Evolutionary conservation across 1,140 invertebrate genomes (phyloP).

Genomic region (Rhopalosiphum padi): DNA sequence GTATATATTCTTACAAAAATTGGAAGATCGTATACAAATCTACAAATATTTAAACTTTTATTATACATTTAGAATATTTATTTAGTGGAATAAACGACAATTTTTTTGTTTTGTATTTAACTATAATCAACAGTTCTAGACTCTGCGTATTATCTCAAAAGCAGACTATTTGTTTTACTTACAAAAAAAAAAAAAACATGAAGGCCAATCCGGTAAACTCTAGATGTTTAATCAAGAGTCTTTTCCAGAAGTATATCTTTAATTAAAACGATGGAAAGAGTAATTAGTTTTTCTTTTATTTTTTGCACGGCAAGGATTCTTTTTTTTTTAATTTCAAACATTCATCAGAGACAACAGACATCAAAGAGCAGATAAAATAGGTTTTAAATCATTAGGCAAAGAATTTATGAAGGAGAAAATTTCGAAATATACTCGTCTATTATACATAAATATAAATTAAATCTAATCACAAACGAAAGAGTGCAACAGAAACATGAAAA

Average conservation of each 20-base stretch:
- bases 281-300: constrained; percentile 35
- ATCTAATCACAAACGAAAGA: not conserved
- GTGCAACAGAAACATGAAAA: not conserved
- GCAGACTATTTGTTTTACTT: not conserved
- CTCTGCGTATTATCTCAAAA: not conserved
- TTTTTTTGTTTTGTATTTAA: not conserved
- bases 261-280: constrained; percentile 48
- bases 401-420: not conserved
- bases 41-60: not conserved
- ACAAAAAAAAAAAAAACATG: constrained; percentile 16
- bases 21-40: not conserved
- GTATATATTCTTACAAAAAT: not conserved
- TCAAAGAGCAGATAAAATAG: constrained; percentile 21
- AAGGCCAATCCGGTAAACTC: not conserved
- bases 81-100: not conserved
- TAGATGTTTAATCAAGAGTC: constrained; percentile 17
- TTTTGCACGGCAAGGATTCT: not conserved
- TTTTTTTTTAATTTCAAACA: not conserved
- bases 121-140: constrained; percentile 3
- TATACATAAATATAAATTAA: not conserved
- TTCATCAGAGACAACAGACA: not conserved
- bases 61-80: not conserved
- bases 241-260: not conserved
- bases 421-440: not conserved
- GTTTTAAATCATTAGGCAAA: not conserved